phyloP scores from a whole-genome alignment of 2,113 vertebrate species.

The Calonectris borealis region DNA sequence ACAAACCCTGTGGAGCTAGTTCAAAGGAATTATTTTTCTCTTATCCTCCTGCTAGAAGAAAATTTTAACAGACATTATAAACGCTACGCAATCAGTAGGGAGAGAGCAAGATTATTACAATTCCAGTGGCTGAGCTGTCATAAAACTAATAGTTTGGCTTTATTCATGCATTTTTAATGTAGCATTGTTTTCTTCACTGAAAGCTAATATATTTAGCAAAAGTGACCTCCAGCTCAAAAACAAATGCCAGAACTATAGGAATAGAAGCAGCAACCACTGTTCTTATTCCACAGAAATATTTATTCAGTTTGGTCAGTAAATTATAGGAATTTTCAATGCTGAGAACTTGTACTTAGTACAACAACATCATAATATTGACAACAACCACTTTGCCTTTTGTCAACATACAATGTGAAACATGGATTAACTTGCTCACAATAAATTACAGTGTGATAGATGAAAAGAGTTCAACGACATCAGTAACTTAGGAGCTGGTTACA shows the following conservation, averaged over 20 bases:
- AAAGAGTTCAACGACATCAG: conserved; percentile 1
- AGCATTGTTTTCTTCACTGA: not conserved
- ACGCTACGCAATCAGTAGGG: not conserved
- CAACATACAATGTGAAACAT: conserved; percentile 48
- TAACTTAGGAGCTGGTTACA: conserved; percentile 41
- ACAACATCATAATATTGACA: conserved; percentile 37
- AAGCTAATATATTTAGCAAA: not conserved
- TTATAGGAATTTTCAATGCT: conserved; percentile 7
- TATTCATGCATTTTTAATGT: not conserved
- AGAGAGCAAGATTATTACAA: not conserved
- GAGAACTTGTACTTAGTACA: conserved; percentile 56
- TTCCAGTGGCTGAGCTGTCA: not conserved
- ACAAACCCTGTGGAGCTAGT: not conserved
- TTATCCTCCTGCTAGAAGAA: not conserved
- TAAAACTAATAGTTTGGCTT: not conserved
- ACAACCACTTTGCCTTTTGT: conserved; percentile 56
- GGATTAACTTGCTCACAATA: conserved; percentile 69
- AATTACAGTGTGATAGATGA: conserved; percentile 28
- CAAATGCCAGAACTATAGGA: not conserved
- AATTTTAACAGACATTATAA: not conserved
- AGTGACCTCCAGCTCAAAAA: not conserved
- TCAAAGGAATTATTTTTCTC: not conserved
- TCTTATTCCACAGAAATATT: conserved; percentile 61
- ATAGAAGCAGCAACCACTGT: not conserved
- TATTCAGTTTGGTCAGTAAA: conserved; percentile 70